A percentile compares a stretch with the other conserved stretches of the same genome.
phyloP scores from a whole-genome alignment of 2,888 invertebrate genomes.

The Dicranocentrus wangi region DNA sequence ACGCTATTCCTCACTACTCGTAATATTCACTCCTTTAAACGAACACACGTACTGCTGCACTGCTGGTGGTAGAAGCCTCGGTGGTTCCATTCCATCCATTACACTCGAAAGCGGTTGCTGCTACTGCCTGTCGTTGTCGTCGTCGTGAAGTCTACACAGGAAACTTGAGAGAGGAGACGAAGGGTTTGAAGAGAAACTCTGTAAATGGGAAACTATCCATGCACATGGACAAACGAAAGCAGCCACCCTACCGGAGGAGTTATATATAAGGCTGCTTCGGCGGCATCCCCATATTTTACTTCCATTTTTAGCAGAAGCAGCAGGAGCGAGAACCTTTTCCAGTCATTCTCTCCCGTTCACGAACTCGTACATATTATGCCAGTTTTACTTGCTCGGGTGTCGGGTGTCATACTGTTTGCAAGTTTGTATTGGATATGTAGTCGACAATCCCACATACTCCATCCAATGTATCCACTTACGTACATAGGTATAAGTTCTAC shows the following conservation, averaged over 20 bases:
- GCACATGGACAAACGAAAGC: conserved; percentile 3
- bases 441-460: too few species aligned
- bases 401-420: background rate
- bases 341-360: background rate
- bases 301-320: conserved; percentile 38
- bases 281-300: conserved; percentile 17
- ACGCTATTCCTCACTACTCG: too few species aligned
- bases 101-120: conserved; percentile 36
- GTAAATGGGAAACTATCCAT: background rate
- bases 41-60: too few species aligned
- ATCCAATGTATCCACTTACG: too few species aligned
- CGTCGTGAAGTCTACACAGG: conserved; percentile 57
- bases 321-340: conserved; percentile 16
- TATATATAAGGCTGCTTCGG: conserved; percentile 29
- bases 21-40: too few species aligned
- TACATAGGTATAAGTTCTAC: too few species aligned
- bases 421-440: too few species aligned
- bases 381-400: background rate
- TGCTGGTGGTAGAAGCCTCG: background rate
- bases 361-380: background rate
- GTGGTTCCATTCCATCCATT: conserved; percentile 19
- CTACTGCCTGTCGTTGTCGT: conserved; percentile 35
- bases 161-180: conserved; percentile 48
- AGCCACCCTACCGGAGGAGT: background rate
- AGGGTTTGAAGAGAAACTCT: conserved; percentile 23